Conservation (phyloP, 2,888 invertebrate species). For the Thalpophila matura region DNA sequence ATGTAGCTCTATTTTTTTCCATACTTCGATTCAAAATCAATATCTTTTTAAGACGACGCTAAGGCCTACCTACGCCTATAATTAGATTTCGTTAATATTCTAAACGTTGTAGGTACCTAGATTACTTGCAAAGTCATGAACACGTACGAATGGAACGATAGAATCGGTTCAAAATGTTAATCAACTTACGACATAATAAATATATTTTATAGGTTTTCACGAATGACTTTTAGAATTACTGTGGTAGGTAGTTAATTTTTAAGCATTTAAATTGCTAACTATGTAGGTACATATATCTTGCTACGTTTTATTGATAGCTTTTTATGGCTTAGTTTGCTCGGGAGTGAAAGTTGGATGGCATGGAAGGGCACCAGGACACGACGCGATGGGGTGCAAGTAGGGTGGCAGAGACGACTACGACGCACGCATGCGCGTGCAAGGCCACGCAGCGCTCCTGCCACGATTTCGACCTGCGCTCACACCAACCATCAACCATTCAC, state of each 20-base stretch:
- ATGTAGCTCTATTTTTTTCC: slow-evolving; percentile 7
- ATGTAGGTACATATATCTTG: slow-evolving; percentile 7
- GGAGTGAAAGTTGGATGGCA: slow-evolving; percentile 86
- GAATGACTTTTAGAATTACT: slow-evolving; percentile 6
- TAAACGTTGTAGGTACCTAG: slow-evolving; percentile 25
- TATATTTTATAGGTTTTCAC: slow-evolving; percentile 20
- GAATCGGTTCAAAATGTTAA: slow-evolving; percentile 10
- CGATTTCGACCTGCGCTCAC: slow-evolving; percentile 65
- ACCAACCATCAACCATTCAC: slow-evolving; percentile 61
- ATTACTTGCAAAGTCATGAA: slow-evolving; percentile 38
- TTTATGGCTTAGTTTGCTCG: slow-evolving; percentile 66
- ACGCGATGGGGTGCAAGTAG: slow-evolving; percentile 70
- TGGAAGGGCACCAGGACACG: slow-evolving; percentile 88
- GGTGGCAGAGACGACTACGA: slow-evolving; percentile 62
- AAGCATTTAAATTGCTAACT: not conserved
- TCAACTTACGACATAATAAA: not conserved
- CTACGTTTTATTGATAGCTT: slow-evolving; percentile 63
- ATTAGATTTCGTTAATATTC: slow-evolving; percentile 22
- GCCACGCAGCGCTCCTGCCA: slow-evolving; percentile 65
- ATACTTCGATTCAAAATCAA: slow-evolving; percentile 16
- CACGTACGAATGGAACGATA: slow-evolving; percentile 43
- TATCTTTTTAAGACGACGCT: no score
- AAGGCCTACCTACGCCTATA: slow-evolving; percentile 26
- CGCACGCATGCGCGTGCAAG: slow-evolving; percentile 79
- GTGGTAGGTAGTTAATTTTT: not conserved